A percentile compares a stretch with the other conserved stretches of the same genome.
phyloP scores from a whole-genome alignment of 2,797 vertebrate species.

The Acanthiza pusilla region DNA sequence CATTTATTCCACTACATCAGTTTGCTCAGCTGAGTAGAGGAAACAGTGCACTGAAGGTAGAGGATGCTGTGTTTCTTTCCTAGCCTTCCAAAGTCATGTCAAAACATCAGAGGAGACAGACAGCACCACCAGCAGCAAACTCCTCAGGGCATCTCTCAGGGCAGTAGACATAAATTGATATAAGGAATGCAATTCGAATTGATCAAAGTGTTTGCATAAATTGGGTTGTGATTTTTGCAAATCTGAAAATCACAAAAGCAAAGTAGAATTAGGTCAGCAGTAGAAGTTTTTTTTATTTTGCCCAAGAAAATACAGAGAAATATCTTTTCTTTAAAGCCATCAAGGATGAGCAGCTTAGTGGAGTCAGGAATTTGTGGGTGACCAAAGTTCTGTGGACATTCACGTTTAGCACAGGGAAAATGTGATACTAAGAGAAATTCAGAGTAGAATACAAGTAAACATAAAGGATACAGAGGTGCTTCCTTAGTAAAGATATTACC shows the following conservation, averaged over 20 bases:
- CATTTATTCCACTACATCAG: slow-evolving; percentile 12
- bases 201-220: neutral
- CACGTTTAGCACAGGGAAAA: neutral
- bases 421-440: neutral
- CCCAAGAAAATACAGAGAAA: neutral
- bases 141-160: neutral
- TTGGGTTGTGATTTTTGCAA: neutral
- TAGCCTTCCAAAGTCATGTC: neutral
- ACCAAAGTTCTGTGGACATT: neutral
- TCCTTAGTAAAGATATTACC: neutral
- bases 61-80: neutral
- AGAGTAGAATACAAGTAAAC: neutral
- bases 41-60: neutral
- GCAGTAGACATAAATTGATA: neutral
- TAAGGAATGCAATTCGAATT: neutral
- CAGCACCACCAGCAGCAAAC: neutral
- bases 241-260: neutral
- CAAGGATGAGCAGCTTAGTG: neutral
- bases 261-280: neutral
- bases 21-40: neutral
- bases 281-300: neutral
- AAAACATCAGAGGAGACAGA: neutral
- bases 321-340: neutral
- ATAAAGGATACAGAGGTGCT: neutral
- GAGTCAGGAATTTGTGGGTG: neutral